Percentiles rank a stretch among this genome's conserved stretches.
Evolutionary conservation across 2,113 vertebrate genomes (phyloP).

Genomic region (Periophthalmus modestus): DNA sequence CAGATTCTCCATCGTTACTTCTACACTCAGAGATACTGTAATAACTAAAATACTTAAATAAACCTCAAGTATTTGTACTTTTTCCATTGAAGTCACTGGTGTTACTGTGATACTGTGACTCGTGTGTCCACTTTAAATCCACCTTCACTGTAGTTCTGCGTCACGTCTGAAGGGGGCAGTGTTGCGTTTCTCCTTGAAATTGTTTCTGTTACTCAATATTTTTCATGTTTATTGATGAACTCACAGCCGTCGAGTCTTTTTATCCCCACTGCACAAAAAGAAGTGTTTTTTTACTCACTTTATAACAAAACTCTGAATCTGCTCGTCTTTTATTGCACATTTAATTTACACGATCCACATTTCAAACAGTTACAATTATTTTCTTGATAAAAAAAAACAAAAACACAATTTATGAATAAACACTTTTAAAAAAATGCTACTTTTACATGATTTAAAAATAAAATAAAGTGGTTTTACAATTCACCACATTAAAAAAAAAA

Average conservation of each 20-base stretch:
- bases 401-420: conserved; percentile 6
- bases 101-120: neutral
- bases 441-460: conserved; percentile 29
- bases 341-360: conserved; percentile 41
- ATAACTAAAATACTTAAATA: too few species aligned
- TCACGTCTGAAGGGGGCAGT: conserved; percentile 49
- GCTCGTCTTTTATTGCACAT: conserved; percentile 58
- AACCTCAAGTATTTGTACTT: neutral
- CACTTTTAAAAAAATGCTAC: neutral
- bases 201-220: neutral
- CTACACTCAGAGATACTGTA: conserved; percentile 30
- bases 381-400: conserved; percentile 25
- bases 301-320: neutral
- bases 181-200: neutral
- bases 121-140: neutral
- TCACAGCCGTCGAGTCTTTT: neutral
- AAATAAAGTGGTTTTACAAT: conserved; percentile 56
- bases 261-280: neutral
- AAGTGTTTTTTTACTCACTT: neutral
- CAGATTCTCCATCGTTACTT: conserved; percentile 14
- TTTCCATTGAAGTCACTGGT: neutral
- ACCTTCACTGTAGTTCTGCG: neutral
- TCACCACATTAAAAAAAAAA: conserved; percentile 11
- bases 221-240: neutral
- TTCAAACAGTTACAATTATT: conserved; percentile 25